phyloP scores from a whole-genome alignment of 1,140 invertebrate species.

The Calliopsis andreniformis region DNA sequence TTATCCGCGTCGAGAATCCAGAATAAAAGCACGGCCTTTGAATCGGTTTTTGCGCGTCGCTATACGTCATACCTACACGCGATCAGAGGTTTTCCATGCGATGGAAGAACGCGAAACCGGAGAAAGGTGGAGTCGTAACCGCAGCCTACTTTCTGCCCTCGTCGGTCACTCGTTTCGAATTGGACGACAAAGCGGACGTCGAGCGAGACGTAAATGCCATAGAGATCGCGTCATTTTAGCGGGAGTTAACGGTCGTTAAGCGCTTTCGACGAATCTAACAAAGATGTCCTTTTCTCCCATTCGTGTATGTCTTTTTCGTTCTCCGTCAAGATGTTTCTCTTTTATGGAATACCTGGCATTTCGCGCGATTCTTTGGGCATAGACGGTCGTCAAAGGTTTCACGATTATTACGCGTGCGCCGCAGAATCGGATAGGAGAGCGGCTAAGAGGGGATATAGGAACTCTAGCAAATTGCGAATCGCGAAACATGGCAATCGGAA shows the following conservation, averaged over 20 bases:
- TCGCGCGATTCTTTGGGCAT: no score
- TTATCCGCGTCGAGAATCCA: slow-evolving; percentile 49
- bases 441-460: background rate
- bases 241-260: slow-evolving; percentile 56
- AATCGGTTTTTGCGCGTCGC: slow-evolving; percentile 9
- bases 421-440: background rate
- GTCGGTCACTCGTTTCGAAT: slow-evolving; percentile 33
- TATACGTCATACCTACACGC: background rate
- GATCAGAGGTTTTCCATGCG: background rate
- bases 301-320: no score
- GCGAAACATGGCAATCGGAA: slow-evolving; percentile 26
- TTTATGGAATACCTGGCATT: slow-evolving; percentile 40
- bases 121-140: background rate
- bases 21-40: slow-evolving; percentile 13
- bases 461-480: slow-evolving; percentile 59
- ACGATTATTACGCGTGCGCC: slow-evolving; percentile 15
- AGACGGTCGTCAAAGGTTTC: background rate
- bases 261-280: slow-evolving; percentile 43
- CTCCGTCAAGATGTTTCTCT: slow-evolving; percentile 41
- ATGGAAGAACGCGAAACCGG: background rate
- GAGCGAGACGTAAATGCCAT: slow-evolving; percentile 13
- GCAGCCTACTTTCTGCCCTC: slow-evolving; percentile 1
- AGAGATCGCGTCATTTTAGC: slow-evolving; percentile 37
- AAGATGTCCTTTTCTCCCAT: background rate
- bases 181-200: slow-evolving; percentile 47